Percentiles rank a stretch among this genome's conserved stretches.
Evolutionary conservation across 2,113 vertebrate species (phyloP).

Genomic region (Cavia aperea): DNA sequence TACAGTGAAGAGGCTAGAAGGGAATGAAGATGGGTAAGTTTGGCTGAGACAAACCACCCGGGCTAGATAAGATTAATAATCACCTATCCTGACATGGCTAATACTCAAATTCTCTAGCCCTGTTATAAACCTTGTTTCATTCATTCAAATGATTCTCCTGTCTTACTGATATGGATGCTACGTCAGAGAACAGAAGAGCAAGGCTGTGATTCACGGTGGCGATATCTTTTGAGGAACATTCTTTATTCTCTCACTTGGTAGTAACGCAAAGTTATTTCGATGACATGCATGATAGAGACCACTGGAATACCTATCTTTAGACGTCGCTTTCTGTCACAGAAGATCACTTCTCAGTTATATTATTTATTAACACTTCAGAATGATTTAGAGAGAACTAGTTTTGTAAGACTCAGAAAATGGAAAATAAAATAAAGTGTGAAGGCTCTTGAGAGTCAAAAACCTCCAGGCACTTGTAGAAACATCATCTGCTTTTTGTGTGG

Average conservation of each 20-base stretch:
- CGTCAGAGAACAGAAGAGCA: neutral
- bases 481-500: neutral
- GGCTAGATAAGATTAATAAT: conserved; percentile 27
- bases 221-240: neutral
- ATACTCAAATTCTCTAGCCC: neutral
- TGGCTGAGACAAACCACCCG: neutral
- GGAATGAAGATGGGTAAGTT: neutral
- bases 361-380: conserved; percentile 40
- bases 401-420: conserved; percentile 22
- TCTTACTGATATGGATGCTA: neutral
- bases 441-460: neutral
- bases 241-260: neutral
- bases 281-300: neutral
- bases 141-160: neutral
- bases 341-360: conserved; percentile 14
- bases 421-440: neutral
- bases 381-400: conserved; percentile 41
- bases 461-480: neutral
- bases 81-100: neutral
- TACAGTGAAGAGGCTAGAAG: neutral
- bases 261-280: conserved; percentile 10
- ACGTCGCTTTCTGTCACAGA: conserved; percentile 20
- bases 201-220: neutral
- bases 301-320: neutral
- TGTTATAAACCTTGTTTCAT: neutral